These are phyloP conservation scores for Danio aesculapii DNA, from an alignment of 2,797 vertebrate genomes.

Conservation along the genomic window DNA sequence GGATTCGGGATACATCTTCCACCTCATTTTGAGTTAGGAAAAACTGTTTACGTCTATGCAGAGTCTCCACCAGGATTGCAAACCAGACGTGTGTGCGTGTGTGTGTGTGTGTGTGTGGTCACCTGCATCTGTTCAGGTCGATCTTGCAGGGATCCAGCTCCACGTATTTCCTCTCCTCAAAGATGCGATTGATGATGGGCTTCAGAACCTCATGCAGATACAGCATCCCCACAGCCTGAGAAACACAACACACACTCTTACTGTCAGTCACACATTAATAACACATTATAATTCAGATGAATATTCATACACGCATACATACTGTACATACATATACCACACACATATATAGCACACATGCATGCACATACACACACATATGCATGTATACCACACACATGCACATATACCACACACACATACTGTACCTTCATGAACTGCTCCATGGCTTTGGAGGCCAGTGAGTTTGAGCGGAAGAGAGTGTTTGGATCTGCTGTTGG, in stretches of 20 bases:
- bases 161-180: slow-evolving; percentile 92
- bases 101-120: too few species aligned
- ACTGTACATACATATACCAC: too few species aligned
- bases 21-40: too few species aligned
- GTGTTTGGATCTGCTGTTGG: slow-evolving; percentile 90
- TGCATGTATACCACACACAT: too few species aligned
- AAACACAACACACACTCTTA: background rate
- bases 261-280: background rate
- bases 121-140: slow-evolving; percentile 85
- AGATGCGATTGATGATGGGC: slow-evolving; percentile 85
- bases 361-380: too few species aligned
- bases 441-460: slow-evolving; percentile 93
- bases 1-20: too few species aligned
- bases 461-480: slow-evolving; percentile 91
- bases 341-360: too few species aligned
- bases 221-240: slow-evolving; percentile 90
- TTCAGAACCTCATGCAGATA: slow-evolving; percentile 90
- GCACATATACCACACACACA: too few species aligned
- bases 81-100: too few species aligned
- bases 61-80: too few species aligned
- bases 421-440: slow-evolving; percentile 92
- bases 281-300: background rate
- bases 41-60: too few species aligned
- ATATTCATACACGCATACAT: background rate
- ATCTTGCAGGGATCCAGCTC: slow-evolving; percentile 93